phyloP scores from a whole-genome alignment of 2,888 invertebrate species.

The Teleiodes luculella region DNA sequence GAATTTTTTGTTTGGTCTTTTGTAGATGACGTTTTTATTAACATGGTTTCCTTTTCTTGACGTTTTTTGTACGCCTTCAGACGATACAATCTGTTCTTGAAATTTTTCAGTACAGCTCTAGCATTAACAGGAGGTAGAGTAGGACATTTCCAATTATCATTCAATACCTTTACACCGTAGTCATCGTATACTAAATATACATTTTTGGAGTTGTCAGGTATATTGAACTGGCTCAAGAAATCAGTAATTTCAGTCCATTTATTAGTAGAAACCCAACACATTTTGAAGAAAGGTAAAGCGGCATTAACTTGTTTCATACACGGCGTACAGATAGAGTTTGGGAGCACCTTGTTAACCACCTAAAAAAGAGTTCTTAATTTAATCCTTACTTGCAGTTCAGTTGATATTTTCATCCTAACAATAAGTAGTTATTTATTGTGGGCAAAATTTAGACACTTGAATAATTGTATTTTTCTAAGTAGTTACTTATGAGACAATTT shows the following conservation, averaged over 20 bases:
- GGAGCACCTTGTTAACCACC: slow-evolving; percentile 45
- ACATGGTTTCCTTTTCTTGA: slow-evolving; percentile 1
- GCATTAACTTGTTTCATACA: slow-evolving; percentile 32
- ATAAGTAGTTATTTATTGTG: no score
- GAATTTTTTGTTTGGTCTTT: not conserved
- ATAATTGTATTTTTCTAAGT: slow-evolving; percentile 18
- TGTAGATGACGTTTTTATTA: not conserved
- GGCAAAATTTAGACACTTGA: no score
- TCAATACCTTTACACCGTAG: slow-evolving; percentile 13
- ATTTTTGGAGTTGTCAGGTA: slow-evolving; percentile 31
- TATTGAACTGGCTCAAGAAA: slow-evolving; percentile 25
- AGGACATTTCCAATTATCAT: slow-evolving; percentile 8
- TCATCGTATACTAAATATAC: slow-evolving; percentile 33
- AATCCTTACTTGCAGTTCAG: not conserved
- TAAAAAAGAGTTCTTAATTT: slow-evolving; percentile 37
- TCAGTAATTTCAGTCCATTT: slow-evolving; percentile 38
- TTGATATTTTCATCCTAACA: no score
- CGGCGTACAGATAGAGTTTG: slow-evolving; percentile 38
- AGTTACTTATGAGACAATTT: not conserved
- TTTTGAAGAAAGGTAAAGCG: slow-evolving; percentile 37
- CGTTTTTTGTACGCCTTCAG: slow-evolving; percentile 13
- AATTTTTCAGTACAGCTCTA: slow-evolving; percentile 13
- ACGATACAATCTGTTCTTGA: slow-evolving; percentile 19
- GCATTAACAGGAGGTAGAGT: not conserved
- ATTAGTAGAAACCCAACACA: slow-evolving; percentile 38